Evolutionary conservation across 2,797 vertebrate genomes (phyloP).

Genomic region (Dendrocincla tyrannina): DNA sequence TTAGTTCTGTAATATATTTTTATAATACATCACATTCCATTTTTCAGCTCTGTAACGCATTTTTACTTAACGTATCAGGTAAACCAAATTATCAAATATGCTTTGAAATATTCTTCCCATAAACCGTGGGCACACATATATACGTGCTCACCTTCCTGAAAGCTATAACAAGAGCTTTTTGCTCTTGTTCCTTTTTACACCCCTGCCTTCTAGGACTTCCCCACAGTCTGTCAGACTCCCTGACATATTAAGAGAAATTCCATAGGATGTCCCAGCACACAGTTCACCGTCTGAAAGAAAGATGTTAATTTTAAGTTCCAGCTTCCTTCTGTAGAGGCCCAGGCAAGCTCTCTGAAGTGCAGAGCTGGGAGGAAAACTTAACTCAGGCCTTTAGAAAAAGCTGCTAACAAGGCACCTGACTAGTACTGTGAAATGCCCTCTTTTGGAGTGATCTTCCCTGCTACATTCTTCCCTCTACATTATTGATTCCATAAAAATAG

Average conservation of each 20-base stretch:
- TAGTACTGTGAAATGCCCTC: constrained; percentile 34
- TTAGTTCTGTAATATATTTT: not conserved
- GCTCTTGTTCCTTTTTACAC: not conserved
- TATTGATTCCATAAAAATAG: constrained; percentile 57
- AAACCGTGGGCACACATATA: not conserved
- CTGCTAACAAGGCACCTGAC: constrained; percentile 39
- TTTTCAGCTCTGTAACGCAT: not conserved
- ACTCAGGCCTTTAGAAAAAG: constrained; percentile 21
- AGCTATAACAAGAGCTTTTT: not conserved
- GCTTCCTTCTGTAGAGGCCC: constrained; percentile 25
- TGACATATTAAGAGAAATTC: not conserved
- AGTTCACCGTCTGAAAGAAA: constrained; percentile 7
- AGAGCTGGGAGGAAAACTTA: constrained; percentile 30
- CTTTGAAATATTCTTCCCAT: constrained; percentile 36
- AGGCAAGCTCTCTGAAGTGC: constrained; percentile 59
- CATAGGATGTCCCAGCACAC: not conserved
- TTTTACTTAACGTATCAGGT: constrained; percentile 5
- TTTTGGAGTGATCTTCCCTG: constrained; percentile 30
- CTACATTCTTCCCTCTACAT: constrained; percentile 10
- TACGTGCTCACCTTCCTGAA: not conserved
- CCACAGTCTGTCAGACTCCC: not conserved
- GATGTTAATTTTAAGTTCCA: constrained; percentile 47
- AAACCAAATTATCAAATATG: not conserved
- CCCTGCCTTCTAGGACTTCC: not conserved
- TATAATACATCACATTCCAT: not conserved